Evolutionary conservation across 2,797 vertebrate genomes (phyloP), one percentile per base, ranked within the genome.

Genomic region (Octomys mimax): DNA sequence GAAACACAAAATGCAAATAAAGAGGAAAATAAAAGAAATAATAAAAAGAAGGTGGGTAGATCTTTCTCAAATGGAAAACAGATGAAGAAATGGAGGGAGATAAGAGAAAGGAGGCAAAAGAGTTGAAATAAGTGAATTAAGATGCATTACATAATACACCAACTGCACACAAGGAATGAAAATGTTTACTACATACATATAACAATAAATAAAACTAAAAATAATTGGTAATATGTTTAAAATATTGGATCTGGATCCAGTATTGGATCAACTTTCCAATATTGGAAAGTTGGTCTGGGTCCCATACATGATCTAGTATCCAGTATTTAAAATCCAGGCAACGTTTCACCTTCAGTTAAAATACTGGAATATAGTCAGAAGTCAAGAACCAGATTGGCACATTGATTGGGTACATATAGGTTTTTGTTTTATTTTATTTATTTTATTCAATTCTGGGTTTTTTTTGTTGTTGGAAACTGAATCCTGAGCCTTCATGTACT

Each of bases 331-430:
- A 75, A 46, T 78, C n/a, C 22, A 81, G 61, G 21, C 10, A 95
- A 77, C 21, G 33, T 21, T 91, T 93, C 2, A 10, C 26, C 62
- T 66, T 4, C 16, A 91, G 7, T 59, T 33, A 82, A 54, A 39
- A 78, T 85, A 13, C 0, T 70, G 42, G 59, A 49, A 94, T 85
- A 24, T 46, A 88, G n/a, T 84, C 46, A 64, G 75, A 95, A 93
- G 59, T 31, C 33, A 71, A 64, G 33, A 81, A 39, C 21, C 61
- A 39, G 2, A n/a, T 61, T 8, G 31, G 11, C 68, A 68, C 28
- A 84, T 59, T 52, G 46, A 52, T 24, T 89, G 59, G 14, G 64
- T 19, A 89, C 1, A 73, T 16, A 62, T 22, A 79, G 21, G 0
- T 28, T n/a, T 82, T 91, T 82, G 19, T 66, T 82, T 28, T 46